Evolutionary conservation across 2,113 vertebrate genomes (phyloP).

Genomic region (Centropristis striata): DNA sequence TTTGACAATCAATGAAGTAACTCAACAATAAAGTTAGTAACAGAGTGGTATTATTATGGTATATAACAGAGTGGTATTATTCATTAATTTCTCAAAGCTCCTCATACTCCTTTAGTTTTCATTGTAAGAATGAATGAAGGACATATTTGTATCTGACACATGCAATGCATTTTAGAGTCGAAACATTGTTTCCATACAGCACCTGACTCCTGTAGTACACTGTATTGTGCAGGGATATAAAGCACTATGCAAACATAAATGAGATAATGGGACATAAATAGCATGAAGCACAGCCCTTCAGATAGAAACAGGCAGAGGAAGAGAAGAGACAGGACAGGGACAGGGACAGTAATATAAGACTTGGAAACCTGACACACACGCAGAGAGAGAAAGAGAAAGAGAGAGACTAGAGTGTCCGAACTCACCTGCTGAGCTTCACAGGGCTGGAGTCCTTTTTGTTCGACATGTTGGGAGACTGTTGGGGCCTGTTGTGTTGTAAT

Average conservation of each 20-base stretch:
- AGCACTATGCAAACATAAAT: constrained; percentile 24
- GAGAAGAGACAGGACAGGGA: not conserved
- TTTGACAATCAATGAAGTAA: not conserved
- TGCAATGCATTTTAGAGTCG: not conserved
- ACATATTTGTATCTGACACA: not conserved
- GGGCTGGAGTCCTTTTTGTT: constrained; percentile 72
- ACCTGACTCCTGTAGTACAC: not conserved
- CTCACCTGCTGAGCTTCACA: constrained; percentile 82
- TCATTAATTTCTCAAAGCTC: not conserved
- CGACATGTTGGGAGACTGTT: constrained; percentile 70
- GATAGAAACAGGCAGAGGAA: not conserved
- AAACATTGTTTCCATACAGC: not conserved
- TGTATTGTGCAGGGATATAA: not conserved
- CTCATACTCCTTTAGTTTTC: not conserved
- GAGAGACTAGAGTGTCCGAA: constrained; percentile 1
- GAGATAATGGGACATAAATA: no score
- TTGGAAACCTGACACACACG: constrained; percentile 25
- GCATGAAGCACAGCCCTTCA: not conserved
- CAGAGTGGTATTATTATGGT: not conserved
- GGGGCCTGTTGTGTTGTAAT: constrained; percentile 28
- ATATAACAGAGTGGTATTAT: not conserved
- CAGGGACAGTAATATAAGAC: not conserved
- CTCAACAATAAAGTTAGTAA: not conserved
- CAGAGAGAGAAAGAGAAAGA: no score
- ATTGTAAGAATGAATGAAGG: not conserved